Evolutionary conservation across 2,113 vertebrate genomes (phyloP).

Genomic region (Chrysochloris asiatica): DNA sequence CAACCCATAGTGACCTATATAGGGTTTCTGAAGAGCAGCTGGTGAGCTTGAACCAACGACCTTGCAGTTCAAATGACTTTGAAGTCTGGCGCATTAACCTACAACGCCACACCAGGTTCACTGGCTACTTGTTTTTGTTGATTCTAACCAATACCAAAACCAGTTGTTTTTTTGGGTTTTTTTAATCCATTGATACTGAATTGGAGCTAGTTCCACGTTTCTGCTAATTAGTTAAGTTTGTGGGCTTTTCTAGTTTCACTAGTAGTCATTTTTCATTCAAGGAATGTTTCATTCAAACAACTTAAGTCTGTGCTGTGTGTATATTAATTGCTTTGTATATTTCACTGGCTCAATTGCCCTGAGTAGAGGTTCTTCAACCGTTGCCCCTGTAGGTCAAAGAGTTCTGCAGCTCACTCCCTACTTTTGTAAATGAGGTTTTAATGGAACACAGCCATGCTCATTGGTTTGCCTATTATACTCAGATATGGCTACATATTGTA

Average conservation of each 20-base stretch:
- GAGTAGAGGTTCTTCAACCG: background rate
- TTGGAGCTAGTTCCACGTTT: background rate
- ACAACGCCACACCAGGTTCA: no score
- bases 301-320: background rate
- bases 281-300: no score
- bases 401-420: no score
- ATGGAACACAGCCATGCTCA: background rate
- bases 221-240: background rate
- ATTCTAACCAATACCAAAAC: no score
- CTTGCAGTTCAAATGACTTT: no score
- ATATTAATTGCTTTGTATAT: background rate
- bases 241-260: background rate
- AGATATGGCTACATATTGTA: background rate
- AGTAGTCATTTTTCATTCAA: background rate
- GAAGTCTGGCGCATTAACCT: no score
- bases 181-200: background rate
- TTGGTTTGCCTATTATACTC: background rate
- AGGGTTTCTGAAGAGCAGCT: no score
- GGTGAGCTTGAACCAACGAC: no score
- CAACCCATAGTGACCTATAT: no score
- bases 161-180: no score
- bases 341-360: background rate
- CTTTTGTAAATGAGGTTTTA: conserved; percentile 51
- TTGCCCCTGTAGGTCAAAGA: no score
- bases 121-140: no score